phyloP scores from a whole-genome alignment of 1,140 invertebrate species.

The Drosophila sp. region DNA sequence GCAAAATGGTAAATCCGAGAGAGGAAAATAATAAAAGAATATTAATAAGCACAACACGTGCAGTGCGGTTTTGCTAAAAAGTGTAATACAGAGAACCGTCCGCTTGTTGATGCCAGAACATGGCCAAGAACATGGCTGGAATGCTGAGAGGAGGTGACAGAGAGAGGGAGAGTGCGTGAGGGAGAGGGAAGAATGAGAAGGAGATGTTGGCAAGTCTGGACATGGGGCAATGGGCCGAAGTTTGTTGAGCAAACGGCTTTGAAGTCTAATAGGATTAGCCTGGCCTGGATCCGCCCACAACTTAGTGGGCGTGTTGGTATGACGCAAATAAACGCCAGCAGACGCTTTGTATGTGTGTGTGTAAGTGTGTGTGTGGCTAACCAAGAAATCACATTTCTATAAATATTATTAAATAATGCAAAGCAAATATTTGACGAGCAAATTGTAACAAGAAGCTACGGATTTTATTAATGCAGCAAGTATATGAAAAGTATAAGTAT shows the following conservation, averaged over 20 bases:
- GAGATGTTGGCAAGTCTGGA: constrained; percentile 32
- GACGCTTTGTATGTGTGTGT: constrained; percentile 13
- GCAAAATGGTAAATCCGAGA: constrained; percentile 16
- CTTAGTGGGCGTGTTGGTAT: constrained; percentile 48
- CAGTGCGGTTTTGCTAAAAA: constrained; percentile 53
- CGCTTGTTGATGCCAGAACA: constrained; percentile 31
- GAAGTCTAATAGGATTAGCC: constrained; percentile 81
- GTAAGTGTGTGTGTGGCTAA: constrained; percentile 28
- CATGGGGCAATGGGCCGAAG: constrained; percentile 57
- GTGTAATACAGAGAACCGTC: constrained; percentile 33
- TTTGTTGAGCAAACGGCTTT: constrained; percentile 76
- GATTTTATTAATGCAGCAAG: constrained; percentile 47
- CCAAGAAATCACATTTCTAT: constrained; percentile 41
- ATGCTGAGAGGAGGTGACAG: neutral
- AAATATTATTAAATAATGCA: constrained; percentile 71
- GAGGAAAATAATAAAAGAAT: constrained; percentile 30
- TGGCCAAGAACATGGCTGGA: neutral
- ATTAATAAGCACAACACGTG: constrained; percentile 81
- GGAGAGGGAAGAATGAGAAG: neutral
- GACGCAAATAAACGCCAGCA: constrained; percentile 60
- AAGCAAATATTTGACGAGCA: constrained; percentile 63
- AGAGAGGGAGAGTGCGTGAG: too few species aligned
- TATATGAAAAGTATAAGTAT: constrained; percentile 4
- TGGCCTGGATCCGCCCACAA: constrained; percentile 24
- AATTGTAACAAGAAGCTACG: constrained; percentile 35